These are phyloP conservation scores for Leptatherina wallacei DNA, from an alignment of 2,797 vertebrate genomes.

Conservation along the genomic window DNA sequence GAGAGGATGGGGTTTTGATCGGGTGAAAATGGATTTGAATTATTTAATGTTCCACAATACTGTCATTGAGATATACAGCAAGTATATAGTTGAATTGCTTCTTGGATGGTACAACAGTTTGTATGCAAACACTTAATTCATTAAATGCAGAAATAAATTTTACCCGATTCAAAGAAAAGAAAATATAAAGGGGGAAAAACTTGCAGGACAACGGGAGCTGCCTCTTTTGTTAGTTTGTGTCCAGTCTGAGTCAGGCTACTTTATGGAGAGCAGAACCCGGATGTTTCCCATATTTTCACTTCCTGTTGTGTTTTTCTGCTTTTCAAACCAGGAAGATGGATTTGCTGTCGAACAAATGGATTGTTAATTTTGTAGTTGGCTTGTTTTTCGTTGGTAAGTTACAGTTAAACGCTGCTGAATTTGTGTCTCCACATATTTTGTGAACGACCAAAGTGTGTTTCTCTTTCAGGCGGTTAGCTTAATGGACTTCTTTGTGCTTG, in stretches of 20 bases:
- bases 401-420: rapidly evolving
- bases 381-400: slow-evolving; percentile 70
- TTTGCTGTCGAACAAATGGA: slow-evolving; percentile 63
- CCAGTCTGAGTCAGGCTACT: neutral
- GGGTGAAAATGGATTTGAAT: neutral
- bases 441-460: neutral
- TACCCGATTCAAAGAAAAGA: too few species aligned
- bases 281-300: slow-evolving; percentile 58
- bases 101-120: neutral
- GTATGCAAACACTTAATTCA: too few species aligned
- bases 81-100: neutral
- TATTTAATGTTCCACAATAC: neutral
- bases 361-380: slow-evolving; percentile 56
- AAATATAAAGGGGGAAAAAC: neutral
- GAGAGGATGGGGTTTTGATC: neutral
- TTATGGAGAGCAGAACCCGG: slow-evolving; percentile 60
- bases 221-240: neutral
- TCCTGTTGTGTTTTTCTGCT: slow-evolving; percentile 70
- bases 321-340: slow-evolving; percentile 84
- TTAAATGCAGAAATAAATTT: too few species aligned
- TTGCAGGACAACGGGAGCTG: neutral
- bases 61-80: neutral
- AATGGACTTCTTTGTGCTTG: slow-evolving; percentile 58
- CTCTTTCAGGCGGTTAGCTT: neutral
- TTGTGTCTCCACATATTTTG: rapidly evolving